Evolutionary conservation across 2,113 vertebrate genomes (phyloP).

Genomic region (Podocnemis expansa): DNA sequence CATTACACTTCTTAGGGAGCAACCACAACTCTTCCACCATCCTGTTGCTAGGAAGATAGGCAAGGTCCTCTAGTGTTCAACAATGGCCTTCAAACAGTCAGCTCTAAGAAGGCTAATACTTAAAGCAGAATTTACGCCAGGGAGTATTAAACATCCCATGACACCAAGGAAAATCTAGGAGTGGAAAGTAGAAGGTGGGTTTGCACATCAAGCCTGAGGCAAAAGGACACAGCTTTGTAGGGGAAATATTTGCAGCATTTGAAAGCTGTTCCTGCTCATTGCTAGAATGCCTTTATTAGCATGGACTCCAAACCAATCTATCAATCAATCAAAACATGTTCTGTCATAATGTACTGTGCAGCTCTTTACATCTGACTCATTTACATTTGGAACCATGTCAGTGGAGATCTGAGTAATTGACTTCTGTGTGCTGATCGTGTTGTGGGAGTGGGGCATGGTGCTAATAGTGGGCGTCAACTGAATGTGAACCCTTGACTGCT

Average conservation of each 20-base stretch:
- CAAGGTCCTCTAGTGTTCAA: neutral
- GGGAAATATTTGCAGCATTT: neutral
- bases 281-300: neutral
- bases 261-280: constrained; percentile 10
- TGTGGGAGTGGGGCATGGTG: neutral
- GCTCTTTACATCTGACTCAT: neutral
- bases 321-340: constrained; percentile 4
- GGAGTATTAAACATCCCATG: neutral
- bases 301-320: constrained; percentile 19
- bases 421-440: neutral
- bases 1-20: neutral
- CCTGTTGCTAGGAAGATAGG: neutral
- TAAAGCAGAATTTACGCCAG: neutral
- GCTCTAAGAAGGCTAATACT: neutral
- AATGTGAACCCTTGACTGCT: neutral
- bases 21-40: neutral
- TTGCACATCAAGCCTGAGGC: neutral
- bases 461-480: neutral
- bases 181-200: neutral
- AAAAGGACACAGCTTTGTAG: neutral
- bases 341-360: constrained; percentile 5
- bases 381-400: neutral
- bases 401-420: neutral
- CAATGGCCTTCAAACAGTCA: neutral
- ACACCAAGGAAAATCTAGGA: neutral